Evolutionary conservation across 2,113 vertebrate genomes (phyloP), one percentile per base, ranked within the genome.

Genomic region (Pogona vitticeps): DNA sequence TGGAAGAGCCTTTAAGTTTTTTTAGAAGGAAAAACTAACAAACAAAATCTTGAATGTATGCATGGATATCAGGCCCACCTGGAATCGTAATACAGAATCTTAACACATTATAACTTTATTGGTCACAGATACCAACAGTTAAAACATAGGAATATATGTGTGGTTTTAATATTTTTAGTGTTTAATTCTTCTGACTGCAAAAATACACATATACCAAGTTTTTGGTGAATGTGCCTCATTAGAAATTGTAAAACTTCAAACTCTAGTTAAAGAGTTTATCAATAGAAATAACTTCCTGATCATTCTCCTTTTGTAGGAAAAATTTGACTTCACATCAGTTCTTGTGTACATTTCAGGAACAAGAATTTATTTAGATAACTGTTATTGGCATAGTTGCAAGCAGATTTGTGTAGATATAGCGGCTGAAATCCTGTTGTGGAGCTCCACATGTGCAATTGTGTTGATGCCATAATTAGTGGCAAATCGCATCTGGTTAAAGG

Each of bases 151-250:
- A 88, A 90, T 92, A 88, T 36, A 14, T 61, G 79, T 94, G 92
- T 86, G 83, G 88, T 76, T 94, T 93, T 93, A 94, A 90, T 91
- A 93, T 90, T 93, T 92, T 36, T 93, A 90, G 89, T 93, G 94
- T 85, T 94, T 87, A 85, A 88, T 92, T 92, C 21, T n/a, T 92
- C 90, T 88, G 20, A 70, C 33, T 70, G 20, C 36, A 83, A 71
- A 21, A 92, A 82, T 76, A 88, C 86, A 82, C 61, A 88, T 93
- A 90, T 88, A 88, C 85, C 67, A 89, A 42, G 76, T 23, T 94
- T 78, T 88, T 71, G 88, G 76, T 87, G 86, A 88, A 68, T 81
- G 70, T 86, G 88, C 31, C 5, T 91, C 91, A 91, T 81, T 91
- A 89, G 91, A 95, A 92, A 67, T 86, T 83, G 82, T 83, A 88